Conservation (phyloP, 2,113 vertebrate species). For the Enhydra lutris region DNA sequence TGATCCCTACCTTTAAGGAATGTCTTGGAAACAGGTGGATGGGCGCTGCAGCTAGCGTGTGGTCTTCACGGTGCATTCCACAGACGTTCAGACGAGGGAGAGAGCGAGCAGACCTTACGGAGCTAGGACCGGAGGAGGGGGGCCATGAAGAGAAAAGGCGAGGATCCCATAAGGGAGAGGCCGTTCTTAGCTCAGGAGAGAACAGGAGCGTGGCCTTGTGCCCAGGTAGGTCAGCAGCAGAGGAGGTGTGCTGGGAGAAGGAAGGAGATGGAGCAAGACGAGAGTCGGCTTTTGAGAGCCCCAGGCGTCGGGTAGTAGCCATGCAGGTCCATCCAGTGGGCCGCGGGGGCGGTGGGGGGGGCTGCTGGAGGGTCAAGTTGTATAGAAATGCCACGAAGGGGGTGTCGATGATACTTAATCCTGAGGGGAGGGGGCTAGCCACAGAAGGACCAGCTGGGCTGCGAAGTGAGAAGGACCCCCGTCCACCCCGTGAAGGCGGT, state of each 20-base stretch:
- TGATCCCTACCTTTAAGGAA: background rate
- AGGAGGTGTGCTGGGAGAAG: background rate
- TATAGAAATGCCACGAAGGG: background rate
- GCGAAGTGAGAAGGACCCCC: background rate
- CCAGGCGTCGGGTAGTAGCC: background rate
- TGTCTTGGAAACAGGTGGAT: background rate
- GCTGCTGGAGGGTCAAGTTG: background rate
- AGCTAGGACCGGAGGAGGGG: background rate
- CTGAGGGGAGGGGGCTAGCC: background rate
- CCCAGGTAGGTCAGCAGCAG: background rate
- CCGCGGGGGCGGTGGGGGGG: background rate
- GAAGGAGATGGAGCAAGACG: background rate
- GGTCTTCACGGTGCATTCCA: background rate
- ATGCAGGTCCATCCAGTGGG: background rate
- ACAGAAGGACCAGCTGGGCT: background rate
- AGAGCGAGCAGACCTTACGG: background rate
- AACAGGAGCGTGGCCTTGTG: background rate
- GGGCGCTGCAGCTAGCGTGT: background rate
- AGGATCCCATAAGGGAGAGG: background rate
- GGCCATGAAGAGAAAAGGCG: background rate
- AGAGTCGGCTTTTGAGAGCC: background rate
- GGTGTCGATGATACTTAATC: background rate
- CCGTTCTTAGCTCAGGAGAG: background rate
- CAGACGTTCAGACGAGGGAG: background rate
- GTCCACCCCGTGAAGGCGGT: background rate